Conservation (phyloP, 1,140 invertebrate species). For the Drosophila rhopaloa region DNA sequence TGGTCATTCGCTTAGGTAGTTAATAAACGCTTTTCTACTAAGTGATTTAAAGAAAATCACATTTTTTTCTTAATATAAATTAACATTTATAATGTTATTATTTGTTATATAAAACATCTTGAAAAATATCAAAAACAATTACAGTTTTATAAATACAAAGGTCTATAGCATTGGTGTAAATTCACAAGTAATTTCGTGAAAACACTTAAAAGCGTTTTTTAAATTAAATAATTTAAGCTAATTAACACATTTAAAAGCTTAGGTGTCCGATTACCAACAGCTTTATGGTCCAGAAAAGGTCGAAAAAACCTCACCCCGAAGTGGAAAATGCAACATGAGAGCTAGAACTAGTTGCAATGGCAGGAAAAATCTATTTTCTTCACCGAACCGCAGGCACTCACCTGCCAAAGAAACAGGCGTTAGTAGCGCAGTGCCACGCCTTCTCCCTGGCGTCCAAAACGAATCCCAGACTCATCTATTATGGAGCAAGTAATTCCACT, state of each 20-base stretch:
- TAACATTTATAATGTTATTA: no score
- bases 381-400: slow-evolving; percentile 2
- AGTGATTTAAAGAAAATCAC: not conserved
- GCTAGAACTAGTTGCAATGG: not conserved
- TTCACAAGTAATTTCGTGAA: no score
- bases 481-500: slow-evolving; percentile 80
- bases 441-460: slow-evolving; percentile 43
- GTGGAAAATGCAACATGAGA: not conserved
- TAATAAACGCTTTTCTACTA: not conserved
- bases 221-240: no score
- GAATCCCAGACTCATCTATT: slow-evolving; percentile 67
- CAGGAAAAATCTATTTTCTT: slow-evolving; percentile 15
- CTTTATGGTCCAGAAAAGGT: not conserved
- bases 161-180: no score
- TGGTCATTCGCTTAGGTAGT: not conserved
- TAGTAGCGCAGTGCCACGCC: slow-evolving; percentile 10
- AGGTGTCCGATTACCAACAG: not conserved
- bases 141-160: not conserved
- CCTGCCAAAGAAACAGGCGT: slow-evolving; percentile 9
- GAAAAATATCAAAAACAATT: not conserved
- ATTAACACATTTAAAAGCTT: not conserved
- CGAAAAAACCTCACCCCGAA: not conserved
- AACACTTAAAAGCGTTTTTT: no score
- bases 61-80: not conserved
- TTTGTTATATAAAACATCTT: not conserved